Conservation (phyloP, 2,888 invertebrate genomes). For the Lysandra bellargus region DNA sequence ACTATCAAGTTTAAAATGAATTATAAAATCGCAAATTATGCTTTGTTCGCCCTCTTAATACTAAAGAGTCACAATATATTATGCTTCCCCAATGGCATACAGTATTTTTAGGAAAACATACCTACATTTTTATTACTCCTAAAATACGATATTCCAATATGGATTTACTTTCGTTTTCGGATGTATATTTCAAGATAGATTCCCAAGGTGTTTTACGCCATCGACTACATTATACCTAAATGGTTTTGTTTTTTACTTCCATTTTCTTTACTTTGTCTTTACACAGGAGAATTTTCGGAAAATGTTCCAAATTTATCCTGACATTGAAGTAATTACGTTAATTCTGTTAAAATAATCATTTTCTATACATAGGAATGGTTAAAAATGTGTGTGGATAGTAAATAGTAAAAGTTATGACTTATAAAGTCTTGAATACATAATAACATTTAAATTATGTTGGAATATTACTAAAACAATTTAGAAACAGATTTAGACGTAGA, state of each 20-base stretch:
- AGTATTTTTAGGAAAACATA: not conserved
- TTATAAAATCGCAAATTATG: no score
- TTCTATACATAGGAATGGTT: not conserved
- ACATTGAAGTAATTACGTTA: not conserved
- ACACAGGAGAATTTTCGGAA: conserved; percentile 5
- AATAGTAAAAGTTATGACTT: no score
- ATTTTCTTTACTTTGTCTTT: not conserved
- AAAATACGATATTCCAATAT: conserved; percentile 9
- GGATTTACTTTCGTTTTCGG: not conserved
- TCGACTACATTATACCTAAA: conserved; percentile 1
- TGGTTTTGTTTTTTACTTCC: conserved; percentile 10
- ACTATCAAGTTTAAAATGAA: no score
- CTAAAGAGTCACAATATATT: no score
- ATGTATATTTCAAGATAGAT: not conserved
- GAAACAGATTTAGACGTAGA: no score
- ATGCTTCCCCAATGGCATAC: not conserved
- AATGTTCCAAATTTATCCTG: not conserved
- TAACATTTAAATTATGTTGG: no score
- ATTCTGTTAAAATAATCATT: not conserved
- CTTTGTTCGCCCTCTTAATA: no score
- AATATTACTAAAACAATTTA: no score
- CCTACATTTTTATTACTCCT: not conserved
- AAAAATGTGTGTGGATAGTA: no score
- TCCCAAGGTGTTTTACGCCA: conserved; percentile 7
- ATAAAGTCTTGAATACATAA: no score